Evolutionary conservation across 2,888 invertebrate species (phyloP).

Genomic region (Eucriotettix oculatus): DNA sequence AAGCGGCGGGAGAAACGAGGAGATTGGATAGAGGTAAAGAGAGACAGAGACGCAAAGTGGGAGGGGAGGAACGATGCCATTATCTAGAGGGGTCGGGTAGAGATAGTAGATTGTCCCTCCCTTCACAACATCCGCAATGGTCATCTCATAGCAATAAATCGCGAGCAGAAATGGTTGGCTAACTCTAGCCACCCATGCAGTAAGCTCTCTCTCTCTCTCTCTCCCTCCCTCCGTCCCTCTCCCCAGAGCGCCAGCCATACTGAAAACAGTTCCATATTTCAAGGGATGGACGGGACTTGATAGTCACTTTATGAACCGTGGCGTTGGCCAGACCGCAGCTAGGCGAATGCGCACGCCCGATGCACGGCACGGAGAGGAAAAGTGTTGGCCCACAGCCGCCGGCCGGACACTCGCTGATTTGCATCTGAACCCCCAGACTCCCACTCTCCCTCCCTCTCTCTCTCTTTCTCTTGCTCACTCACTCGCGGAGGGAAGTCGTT

Average conservation of each 20-base stretch:
- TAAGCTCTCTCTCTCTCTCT: constrained; percentile 1
- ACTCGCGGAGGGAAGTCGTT: too few relatives aligned
- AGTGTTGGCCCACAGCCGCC: neutral
- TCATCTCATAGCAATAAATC: constrained; percentile 12
- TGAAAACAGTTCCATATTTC: constrained; percentile 12
- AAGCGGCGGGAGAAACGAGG: neutral
- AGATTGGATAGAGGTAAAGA: neutral
- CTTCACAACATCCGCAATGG: constrained; percentile 7
- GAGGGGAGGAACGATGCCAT: neutral
- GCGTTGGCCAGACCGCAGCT: neutral
- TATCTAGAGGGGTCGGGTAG: neutral
- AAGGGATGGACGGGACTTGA: constrained; percentile 4
- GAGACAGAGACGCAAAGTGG: neutral
- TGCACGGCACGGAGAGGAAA: too few relatives aligned
- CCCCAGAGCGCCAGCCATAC: constrained; percentile 5
- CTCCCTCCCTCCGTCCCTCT: neutral
- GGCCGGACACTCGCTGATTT: neutral
- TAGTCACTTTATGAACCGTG: constrained; percentile 12
- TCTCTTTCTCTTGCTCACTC: too few relatives aligned
- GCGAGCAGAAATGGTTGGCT: constrained; percentile 10
- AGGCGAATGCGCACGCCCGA: neutral
- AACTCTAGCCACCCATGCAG: constrained; percentile 5
- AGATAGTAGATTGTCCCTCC: constrained; percentile 1
- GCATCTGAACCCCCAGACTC: too few relatives aligned
- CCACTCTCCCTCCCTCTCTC: too few relatives aligned